Conservation (phyloP, 2,113 vertebrate genomes). For the Taxidea taxus region DNA sequence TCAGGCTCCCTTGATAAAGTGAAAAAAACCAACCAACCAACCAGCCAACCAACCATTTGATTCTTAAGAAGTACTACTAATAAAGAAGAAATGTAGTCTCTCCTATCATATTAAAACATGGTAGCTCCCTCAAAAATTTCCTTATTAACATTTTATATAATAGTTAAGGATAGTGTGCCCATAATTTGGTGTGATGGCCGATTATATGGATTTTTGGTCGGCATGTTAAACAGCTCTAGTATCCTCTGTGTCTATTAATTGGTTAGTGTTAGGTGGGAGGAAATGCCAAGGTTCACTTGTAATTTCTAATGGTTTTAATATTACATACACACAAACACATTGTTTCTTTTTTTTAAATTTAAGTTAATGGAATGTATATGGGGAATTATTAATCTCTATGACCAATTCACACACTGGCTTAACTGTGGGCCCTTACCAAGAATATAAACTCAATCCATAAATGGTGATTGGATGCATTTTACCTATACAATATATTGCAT, state of each 20-base stretch:
- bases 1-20: background rate
- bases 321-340: background rate
- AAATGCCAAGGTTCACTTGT: background rate
- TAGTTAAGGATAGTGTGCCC: background rate
- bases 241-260: background rate
- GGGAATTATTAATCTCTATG: background rate
- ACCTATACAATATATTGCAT: background rate
- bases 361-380: background rate
- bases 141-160: background rate
- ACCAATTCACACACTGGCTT: background rate
- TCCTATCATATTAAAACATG: conserved; percentile 48
- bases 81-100: background rate
- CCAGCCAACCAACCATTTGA: background rate
- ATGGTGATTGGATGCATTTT: background rate
- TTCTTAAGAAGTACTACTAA: conserved; percentile 39
- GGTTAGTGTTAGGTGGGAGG: background rate
- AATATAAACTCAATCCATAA: background rate
- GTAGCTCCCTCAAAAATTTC: background rate
- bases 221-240: background rate
- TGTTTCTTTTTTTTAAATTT: background rate
- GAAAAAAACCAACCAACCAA: background rate
- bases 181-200: background rate
- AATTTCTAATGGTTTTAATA: conserved; percentile 6
- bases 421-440: background rate
- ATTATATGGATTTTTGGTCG: background rate